phyloP scores from a whole-genome alignment of 2,113 vertebrate genomes.

The Prolemur simus region DNA sequence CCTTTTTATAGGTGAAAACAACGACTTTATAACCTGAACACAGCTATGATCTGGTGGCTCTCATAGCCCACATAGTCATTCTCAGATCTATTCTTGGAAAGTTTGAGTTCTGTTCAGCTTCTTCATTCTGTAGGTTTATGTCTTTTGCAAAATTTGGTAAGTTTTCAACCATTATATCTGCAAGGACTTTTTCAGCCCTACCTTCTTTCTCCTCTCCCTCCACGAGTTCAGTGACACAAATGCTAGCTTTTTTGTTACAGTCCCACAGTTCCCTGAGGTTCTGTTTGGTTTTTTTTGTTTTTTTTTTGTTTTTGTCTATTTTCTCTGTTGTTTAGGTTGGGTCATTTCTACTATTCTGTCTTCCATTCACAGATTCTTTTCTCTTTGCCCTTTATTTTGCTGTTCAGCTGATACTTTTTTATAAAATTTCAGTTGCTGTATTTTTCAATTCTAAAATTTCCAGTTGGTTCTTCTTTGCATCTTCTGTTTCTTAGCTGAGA shows the following conservation, averaged over 20 bases:
- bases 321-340: neutral
- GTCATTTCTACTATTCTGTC: neutral
- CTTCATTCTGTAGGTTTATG: neutral
- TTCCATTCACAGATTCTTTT: neutral
- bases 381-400: neutral
- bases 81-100: neutral
- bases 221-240: neutral
- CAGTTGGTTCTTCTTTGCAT: neutral
- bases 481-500: neutral
- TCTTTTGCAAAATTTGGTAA: neutral
- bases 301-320: neutral
- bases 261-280: neutral
- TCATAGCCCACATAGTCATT: neutral
- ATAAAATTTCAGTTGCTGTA: neutral
- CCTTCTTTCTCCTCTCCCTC: neutral
- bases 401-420: neutral
- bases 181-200: too few species aligned
- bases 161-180: neutral
- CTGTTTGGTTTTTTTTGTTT: neutral
- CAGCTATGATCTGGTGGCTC: too few species aligned
- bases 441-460: neutral
- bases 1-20: neutral
- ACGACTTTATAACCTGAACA: neutral
- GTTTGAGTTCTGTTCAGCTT: neutral
- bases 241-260: neutral